Conservation (phyloP, 2,113 vertebrate species). For the Chlorocebus sabaeus region DNA sequence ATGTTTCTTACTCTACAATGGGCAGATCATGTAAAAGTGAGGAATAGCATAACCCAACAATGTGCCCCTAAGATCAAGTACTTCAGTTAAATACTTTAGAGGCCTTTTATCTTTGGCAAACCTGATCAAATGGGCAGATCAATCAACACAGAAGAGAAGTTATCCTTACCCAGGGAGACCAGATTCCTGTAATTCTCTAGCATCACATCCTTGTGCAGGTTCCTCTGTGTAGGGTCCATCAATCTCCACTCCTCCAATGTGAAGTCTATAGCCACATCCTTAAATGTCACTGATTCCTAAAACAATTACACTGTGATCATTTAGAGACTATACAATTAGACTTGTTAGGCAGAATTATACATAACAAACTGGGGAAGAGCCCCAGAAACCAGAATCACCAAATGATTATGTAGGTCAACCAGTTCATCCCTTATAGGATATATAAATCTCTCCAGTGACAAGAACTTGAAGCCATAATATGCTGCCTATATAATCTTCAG, state of each 20-base stretch:
- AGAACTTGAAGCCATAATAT: conserved; percentile 18
- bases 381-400: not conserved
- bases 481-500: not conserved
- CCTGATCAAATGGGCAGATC: not conserved
- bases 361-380: not conserved
- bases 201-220: conserved; percentile 66
- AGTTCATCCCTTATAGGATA: not conserved
- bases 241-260: conserved; percentile 62
- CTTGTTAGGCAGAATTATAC: not conserved
- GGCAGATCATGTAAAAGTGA: not conserved
- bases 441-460: not conserved
- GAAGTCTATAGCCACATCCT: conserved; percentile 67
- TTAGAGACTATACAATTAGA: not conserved
- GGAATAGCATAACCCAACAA: not conserved
- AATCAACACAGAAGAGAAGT: not conserved
- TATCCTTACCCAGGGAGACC: conserved; percentile 58
- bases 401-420: not conserved
- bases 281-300: conserved; percentile 70
- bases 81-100: not conserved
- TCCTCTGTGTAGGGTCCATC: conserved; percentile 58
- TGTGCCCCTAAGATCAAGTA: not conserved
- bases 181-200: conserved; percentile 73
- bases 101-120: not conserved
- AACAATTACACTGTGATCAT: conserved; percentile 29
- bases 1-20: not conserved